Evolutionary conservation across 1,140 invertebrate species (phyloP).

Genomic region (Hycleus phaleratus): DNA sequence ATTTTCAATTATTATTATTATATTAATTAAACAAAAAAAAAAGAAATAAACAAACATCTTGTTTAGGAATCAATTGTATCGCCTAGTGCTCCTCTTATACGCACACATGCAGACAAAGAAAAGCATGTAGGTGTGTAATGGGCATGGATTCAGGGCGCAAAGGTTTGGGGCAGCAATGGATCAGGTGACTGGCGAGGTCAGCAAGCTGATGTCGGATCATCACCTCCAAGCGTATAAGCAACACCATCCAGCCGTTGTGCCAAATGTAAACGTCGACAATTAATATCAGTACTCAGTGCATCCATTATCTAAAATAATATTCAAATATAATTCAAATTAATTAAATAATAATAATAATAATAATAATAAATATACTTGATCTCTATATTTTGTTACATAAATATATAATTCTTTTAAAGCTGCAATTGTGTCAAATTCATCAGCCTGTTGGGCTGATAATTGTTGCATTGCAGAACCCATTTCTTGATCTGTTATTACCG

Average conservation of each 20-base stretch:
- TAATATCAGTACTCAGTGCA: slow-evolving; percentile 71
- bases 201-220: slow-evolving; percentile 49
- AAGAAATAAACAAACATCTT: no score
- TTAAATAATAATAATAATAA: background rate
- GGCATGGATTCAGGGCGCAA: slow-evolving; percentile 36
- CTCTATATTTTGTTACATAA: slow-evolving; percentile 89
- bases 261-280: slow-evolving; percentile 80
- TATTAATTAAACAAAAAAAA: background rate
- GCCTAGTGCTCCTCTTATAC: no score
- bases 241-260: slow-evolving; percentile 84
- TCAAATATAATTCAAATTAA: background rate
- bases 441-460: slow-evolving; percentile 74
- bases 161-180: slow-evolving; percentile 39
- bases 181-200: slow-evolving; percentile 48
- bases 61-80: no score
- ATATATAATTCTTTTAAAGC: slow-evolving; percentile 91
- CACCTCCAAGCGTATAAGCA: slow-evolving; percentile 80
- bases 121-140: slow-evolving; percentile 27
- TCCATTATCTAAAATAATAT: slow-evolving; percentile 58
- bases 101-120: background rate
- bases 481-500: slow-evolving; percentile 86
- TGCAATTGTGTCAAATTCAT: slow-evolving; percentile 83
- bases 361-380: slow-evolving; percentile 59
- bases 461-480: slow-evolving; percentile 88
- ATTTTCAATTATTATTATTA: background rate